phyloP scores from a whole-genome alignment of 1,140 invertebrate species.

The Zelostemma sp. region DNA sequence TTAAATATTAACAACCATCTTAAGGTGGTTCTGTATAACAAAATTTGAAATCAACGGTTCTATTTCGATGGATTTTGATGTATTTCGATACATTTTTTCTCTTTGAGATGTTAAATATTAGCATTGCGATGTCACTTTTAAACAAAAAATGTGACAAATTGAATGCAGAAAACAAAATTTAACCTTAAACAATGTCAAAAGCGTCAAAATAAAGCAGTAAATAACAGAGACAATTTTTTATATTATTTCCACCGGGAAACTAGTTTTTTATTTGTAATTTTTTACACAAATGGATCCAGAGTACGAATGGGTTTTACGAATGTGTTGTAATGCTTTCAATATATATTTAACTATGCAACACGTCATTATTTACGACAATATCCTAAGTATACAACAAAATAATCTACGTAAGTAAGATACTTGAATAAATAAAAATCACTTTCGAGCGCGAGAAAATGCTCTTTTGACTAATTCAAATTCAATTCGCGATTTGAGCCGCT shows the following conservation, averaged over 20 bases:
- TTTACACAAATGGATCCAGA: slow-evolving; percentile 53
- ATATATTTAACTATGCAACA: slow-evolving; percentile 59
- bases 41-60: no score
- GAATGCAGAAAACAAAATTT: no score
- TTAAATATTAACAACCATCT: no score
- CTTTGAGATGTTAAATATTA: no score
- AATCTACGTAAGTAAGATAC: slow-evolving; percentile 40
- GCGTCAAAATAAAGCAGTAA: not conserved
- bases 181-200: no score
- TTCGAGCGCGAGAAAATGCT: not conserved
- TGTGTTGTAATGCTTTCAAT: slow-evolving; percentile 55
- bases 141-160: no score
- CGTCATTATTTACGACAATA: slow-evolving; percentile 49
- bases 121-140: no score
- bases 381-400: slow-evolving; percentile 36
- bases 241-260: no score
- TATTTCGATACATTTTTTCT: no score
- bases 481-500: slow-evolving; percentile 1
- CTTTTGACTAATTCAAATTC: not conserved
- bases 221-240: not conserved
- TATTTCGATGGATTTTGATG: no score
- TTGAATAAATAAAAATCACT: slow-evolving; percentile 1
- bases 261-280: no score
- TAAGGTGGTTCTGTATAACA: no score
- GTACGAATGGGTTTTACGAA: slow-evolving; percentile 57